Base-by-base conservation (phyloP, 1,140 invertebrate genomes). In the Drosophila fuyamai region DNA sequence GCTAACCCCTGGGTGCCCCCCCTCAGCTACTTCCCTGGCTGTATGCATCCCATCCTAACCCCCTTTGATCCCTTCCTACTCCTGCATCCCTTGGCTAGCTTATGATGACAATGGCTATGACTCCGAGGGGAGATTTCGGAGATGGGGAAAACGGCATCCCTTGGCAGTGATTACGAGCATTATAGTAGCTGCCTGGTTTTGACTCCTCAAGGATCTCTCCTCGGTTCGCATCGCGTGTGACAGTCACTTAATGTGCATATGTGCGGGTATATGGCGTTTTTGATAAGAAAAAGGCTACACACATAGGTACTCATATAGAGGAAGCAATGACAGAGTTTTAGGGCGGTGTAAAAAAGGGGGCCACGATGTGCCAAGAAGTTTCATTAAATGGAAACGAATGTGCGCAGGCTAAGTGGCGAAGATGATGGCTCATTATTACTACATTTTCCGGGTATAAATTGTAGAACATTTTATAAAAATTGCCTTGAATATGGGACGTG, bases 111-210 rank as follows among this genome's bases (percentile, higher is more conserved):
- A 77, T 77, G 74, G 72, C 72, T 47, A 14, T 14, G 68, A 50
- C 66, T 58, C 36, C 29, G 27, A 43, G 53, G 62, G 66, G 65
- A 66, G 60, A 43, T 41, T 44, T 51, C 7, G 56, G 41, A 12
- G 43, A 14, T 9, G 38, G 50, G 50, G 14, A 40, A 44, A 43
- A 38, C 36, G 46, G 40, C 72, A 58, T 77, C 75, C 75, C 75
- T 77, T 62, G 74, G 74, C 75, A 77, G 75, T 77, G 75, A 77
- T 77, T 76, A 76, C 73, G 36, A 77, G 73, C 44, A 76, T 59
- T 76, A 66, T 76, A 40, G 61, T 54, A 41, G 75, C 74, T 77
- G 63, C 74, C 41, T 43, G 75, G 75, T 70, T 77, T 53, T 77
- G 75, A 77, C 75, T 77, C 74, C 63, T 77, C 54, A 71, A 77